A percentile compares a stretch with the other conserved stretches of the same genome.
These are phyloP conservation scores for Pollenia labialis DNA, from an alignment of 2,888 invertebrate genomes.

Conservation along the genomic window DNA sequence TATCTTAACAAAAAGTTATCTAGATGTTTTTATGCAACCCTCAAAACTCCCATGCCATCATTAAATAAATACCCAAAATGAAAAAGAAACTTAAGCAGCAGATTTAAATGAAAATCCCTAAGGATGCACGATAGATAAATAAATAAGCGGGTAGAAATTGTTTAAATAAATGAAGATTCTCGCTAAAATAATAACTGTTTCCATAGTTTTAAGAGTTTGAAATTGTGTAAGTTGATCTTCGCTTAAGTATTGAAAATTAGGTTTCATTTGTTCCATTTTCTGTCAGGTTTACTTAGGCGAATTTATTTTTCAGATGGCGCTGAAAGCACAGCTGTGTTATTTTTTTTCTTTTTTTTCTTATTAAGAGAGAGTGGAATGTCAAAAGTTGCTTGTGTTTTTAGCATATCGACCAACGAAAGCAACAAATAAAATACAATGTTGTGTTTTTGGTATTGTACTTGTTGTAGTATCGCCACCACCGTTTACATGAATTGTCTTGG, in stretches of 20 bases:
- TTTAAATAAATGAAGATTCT: background rate
- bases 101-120: conserved; percentile 27
- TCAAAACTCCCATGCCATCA: background rate
- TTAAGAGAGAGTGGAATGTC: too few species aligned
- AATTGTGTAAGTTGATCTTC: background rate
- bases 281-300: background rate
- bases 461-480: too few species aligned
- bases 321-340: too few species aligned
- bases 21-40: background rate
- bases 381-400: too few species aligned
- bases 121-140: conserved; percentile 9
- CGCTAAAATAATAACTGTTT: background rate
- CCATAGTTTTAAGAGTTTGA: background rate
- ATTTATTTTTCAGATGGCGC: too few species aligned
- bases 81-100: background rate
- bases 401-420: too few species aligned
- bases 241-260: background rate
- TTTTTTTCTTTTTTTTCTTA: too few species aligned
- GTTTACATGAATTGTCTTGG: too few species aligned
- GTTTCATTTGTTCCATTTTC: background rate
- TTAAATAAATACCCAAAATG: background rate
- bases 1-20: background rate
- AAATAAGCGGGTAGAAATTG: background rate
- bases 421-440: too few species aligned
- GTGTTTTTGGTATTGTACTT: too few species aligned